Evolutionary conservation across 1,140 invertebrate genomes (phyloP), one percentile per base, ranked within the genome.

Genomic region (Lepidurus packardi): DNA sequence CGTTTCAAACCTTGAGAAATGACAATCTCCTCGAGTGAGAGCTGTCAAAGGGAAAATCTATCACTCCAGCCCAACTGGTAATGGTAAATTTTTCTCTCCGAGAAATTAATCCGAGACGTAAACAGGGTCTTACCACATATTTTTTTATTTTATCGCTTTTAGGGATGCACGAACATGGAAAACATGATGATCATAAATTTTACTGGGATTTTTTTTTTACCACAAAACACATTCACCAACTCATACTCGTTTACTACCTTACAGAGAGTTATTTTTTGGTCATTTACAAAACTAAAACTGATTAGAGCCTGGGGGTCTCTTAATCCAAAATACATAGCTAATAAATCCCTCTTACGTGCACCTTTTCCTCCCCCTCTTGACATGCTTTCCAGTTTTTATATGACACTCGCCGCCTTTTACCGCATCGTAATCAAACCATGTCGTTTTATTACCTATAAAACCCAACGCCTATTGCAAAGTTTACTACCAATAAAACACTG

Each of bases 251-350:
- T 65, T 65, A 21, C 53, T 65, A 65, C 53, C 53, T 65, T 65
- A 65, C 53, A 65, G 53, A 21, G 21, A 65, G 53, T 65, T 65
- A 65, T n/a, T 65, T 65, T 65, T 65, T 65, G 53, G 53, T 65
- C 53, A 65, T 65, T 65, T 65, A 65, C 53, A 65, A 65, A 65
- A 65, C 53, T 65, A 65, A 65, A 65, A 65, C 53, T 65, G 53
- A 65, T 65, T n/a, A 65, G 53, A 65, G 53, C 53, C 53, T 65
- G 21, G 53, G 53, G 53, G 53, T 65, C 53, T 65, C 53, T 65
- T 21, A 65, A 65, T 65, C 13, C 53, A 65, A 65, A 65, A 65
- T 65, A 65, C 53, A 65, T n/a, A 65, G 53, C 21, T 16, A 65
- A 65, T 65, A 65, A 65, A 65, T 7, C 21, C 53, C 53, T 65